A percentile compares a stretch with the other conserved stretches of the same genome.
These are phyloP conservation scores for Rachycentron canadum DNA, from an alignment of 2,797 vertebrate species.

Conservation along the genomic window DNA sequence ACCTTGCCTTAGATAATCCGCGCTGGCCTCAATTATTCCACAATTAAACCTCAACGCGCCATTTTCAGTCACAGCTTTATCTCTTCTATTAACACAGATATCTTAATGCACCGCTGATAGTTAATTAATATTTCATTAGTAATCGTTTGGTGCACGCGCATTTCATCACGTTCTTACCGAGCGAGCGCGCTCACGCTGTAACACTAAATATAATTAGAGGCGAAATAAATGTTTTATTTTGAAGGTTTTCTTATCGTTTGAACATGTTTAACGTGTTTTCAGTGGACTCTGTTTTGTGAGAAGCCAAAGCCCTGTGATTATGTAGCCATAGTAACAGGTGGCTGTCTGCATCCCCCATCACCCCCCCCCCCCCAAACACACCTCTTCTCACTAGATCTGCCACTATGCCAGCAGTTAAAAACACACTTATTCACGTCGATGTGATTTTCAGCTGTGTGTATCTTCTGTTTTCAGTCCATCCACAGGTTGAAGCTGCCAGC, in stretches of 20 bases:
- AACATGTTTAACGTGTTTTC: slow-evolving; percentile 21
- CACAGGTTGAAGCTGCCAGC: slow-evolving; percentile 57
- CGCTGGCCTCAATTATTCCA: not conserved
- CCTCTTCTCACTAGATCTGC: slow-evolving; percentile 27
- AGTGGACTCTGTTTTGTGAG: slow-evolving; percentile 34
- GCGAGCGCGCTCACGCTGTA: not conserved
- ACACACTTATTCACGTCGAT: not conserved
- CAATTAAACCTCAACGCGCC: not conserved
- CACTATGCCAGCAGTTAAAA: slow-evolving; percentile 32
- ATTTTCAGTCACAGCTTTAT: not conserved
- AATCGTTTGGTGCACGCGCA: not conserved
- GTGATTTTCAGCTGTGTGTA: not conserved
- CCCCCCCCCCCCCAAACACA: slow-evolving; percentile 1
- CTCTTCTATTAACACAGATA: not conserved
- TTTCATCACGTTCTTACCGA: slow-evolving; percentile 25
- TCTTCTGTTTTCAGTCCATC: slow-evolving; percentile 43
- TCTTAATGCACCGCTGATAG: not conserved
- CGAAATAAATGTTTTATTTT: not conserved
- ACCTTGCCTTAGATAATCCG: slow-evolving; percentile 37
- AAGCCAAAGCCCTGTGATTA: slow-evolving; percentile 72
- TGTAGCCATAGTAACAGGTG: slow-evolving; percentile 87
- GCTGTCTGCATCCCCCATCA: slow-evolving; percentile 69
- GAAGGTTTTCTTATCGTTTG: not conserved
- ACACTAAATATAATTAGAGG: not conserved
- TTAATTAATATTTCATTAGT: slow-evolving; percentile 16